phyloP scores from a whole-genome alignment of 1,140 invertebrate genomes.

The Drosophila funebris region DNA sequence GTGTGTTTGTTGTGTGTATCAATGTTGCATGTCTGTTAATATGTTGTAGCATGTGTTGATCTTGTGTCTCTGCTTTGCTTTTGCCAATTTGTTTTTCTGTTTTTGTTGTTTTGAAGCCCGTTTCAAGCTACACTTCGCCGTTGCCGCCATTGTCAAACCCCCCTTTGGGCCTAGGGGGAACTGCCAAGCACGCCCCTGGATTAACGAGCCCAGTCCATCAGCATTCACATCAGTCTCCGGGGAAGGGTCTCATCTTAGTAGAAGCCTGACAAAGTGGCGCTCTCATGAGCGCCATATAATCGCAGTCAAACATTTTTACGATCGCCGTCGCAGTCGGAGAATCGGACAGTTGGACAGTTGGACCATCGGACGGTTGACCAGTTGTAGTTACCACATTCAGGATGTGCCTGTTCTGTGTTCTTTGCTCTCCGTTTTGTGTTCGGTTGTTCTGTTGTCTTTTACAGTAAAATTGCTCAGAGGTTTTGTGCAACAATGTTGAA shows the following conservation, averaged over 20 bases:
- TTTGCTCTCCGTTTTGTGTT: neutral
- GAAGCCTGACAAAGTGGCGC: constrained; percentile 66
- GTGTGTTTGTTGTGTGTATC: neutral
- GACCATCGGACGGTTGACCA: neutral
- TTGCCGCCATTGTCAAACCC: neutral
- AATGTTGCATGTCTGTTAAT: constrained; percentile 4
- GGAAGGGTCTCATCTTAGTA: neutral
- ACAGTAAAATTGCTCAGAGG: constrained; percentile 42
- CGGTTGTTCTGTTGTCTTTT: constrained; percentile 29
- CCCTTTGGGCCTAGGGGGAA: neutral
- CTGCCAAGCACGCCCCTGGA: constrained; percentile 15
- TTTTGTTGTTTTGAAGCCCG: no score
- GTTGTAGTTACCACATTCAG: constrained; percentile 33
- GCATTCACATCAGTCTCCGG: constrained; percentile 4
- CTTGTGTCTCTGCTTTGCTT: neutral
- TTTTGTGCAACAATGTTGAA: constrained; percentile 66
- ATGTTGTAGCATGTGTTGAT: neutral
- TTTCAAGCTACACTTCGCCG: constrained; percentile 3
- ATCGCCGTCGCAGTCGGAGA: constrained; percentile 44
- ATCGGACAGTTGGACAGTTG: constrained; percentile 15
- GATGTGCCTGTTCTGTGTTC: constrained; percentile 22
- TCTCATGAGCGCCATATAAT: constrained; percentile 79
- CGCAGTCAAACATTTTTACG: constrained; percentile 80
- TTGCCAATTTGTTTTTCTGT: constrained; percentile 31
- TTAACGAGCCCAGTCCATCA: constrained; percentile 37